These are phyloP conservation scores for Nomia melanderi DNA, from an alignment of 1,140 invertebrate species.

Conservation along the genomic window DNA sequence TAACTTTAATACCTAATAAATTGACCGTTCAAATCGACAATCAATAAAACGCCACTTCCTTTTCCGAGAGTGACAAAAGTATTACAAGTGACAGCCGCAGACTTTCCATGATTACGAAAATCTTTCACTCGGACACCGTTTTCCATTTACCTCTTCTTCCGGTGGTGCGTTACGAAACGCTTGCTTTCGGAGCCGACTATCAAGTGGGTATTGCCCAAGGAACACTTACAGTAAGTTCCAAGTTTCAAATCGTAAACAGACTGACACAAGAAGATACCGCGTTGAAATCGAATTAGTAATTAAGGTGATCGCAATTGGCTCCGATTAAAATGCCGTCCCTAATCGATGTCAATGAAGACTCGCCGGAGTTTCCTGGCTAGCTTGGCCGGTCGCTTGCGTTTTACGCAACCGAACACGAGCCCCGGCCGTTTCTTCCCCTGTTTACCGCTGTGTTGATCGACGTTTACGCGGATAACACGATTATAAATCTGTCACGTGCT, in stretches of 20 bases:
- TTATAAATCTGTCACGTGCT: conserved; percentile 28
- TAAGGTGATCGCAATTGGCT: background rate
- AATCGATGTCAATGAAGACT: background rate
- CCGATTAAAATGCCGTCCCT: background rate
- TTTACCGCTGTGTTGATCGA: conserved; percentile 11
- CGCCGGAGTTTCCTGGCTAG: background rate
- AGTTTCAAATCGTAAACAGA: too few relatives aligned
- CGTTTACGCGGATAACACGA: background rate
- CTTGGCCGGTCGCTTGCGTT: too few relatives aligned
- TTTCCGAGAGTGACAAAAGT: background rate
- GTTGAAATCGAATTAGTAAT: background rate
- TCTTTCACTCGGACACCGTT: conserved; percentile 1
- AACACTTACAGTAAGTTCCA: too few relatives aligned
- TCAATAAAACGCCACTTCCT: too few relatives aligned
- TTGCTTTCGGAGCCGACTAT: too few relatives aligned
- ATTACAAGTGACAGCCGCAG: background rate
- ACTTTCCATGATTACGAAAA: conserved; percentile 24
- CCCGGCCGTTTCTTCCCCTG: background rate
- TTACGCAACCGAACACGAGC: background rate
- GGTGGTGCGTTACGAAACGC: too few relatives aligned
- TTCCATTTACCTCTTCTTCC: background rate
- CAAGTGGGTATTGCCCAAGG: too few relatives aligned
- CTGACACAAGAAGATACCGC: too few relatives aligned
- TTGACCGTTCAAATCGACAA: too few relatives aligned
- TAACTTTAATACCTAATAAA: too few relatives aligned